A percentile compares a stretch with the other conserved stretches of the same genome.
Conservation (phyloP, 2,888 invertebrate species). For the Acronicta psi region DNA sequence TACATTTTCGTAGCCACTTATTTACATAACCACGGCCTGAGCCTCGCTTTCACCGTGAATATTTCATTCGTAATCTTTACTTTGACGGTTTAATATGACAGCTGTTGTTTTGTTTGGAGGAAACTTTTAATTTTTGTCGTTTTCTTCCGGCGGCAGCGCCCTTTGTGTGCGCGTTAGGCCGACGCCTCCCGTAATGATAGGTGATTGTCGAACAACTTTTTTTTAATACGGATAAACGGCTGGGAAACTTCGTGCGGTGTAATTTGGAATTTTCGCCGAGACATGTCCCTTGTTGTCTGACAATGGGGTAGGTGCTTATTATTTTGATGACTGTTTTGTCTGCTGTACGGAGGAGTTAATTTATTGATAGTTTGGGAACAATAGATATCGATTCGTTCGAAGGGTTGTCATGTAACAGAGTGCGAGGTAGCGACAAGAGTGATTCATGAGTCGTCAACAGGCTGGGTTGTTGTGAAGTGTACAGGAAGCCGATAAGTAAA, state of each 20-base stretch:
- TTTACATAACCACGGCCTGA: conserved; percentile 88
- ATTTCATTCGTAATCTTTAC: conserved; percentile 89
- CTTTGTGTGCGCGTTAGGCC: conserved; percentile 79
- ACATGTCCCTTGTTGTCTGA: conserved; percentile 71
- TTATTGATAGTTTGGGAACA: conserved; percentile 56
- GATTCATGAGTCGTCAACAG: conserved; percentile 58
- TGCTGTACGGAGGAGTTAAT: conserved; percentile 59
- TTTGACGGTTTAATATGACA: conserved; percentile 88
- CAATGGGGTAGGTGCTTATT: conserved; percentile 76
- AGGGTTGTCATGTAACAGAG: conserved; percentile 50
- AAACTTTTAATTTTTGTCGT: conserved; percentile 88
- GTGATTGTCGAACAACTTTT: conserved; percentile 83
- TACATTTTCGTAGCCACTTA: conserved; percentile 89
- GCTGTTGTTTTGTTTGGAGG: conserved; percentile 87
- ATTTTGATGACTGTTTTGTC: conserved; percentile 78
- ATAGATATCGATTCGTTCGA: conserved; percentile 52
- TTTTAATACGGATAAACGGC: conserved; percentile 74
- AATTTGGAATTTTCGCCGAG: conserved; percentile 81
- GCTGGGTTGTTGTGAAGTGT: conserved; percentile 66
- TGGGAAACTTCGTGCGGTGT: conserved; percentile 78
- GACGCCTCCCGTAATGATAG: conserved; percentile 86
- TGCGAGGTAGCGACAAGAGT: conserved; percentile 44
- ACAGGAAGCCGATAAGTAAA: conserved; percentile 84
- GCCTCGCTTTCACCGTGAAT: conserved; percentile 88
- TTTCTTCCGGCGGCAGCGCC: conserved; percentile 78